These are phyloP conservation scores for Phrynosoma platyrhinos DNA, from an alignment of 2,113 vertebrate genomes.

Conservation along the genomic window DNA sequence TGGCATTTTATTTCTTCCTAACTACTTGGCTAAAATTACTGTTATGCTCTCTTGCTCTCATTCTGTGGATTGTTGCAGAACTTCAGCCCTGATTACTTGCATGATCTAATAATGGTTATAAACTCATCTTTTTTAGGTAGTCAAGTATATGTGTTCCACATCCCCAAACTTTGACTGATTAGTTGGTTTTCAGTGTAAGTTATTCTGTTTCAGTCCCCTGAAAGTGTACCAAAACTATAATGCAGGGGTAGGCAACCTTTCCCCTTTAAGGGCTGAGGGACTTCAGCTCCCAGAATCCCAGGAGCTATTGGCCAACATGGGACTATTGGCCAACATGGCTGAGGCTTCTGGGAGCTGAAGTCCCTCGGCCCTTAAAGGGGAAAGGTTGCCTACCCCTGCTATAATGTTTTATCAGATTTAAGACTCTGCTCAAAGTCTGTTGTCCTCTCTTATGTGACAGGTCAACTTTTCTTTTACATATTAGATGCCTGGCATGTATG, in stretches of 20 bases:
- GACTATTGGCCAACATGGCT: too few relatives aligned
- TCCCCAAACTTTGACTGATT: not conserved
- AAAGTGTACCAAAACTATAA: not conserved
- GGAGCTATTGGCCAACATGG: too few relatives aligned
- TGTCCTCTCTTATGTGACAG: not conserved
- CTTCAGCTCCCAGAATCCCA: too few relatives aligned
- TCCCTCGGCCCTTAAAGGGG: too few relatives aligned
- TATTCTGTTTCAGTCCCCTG: not conserved
- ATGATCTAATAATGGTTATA: not conserved
- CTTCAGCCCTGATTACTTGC: not conserved
- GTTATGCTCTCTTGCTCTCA: not conserved
- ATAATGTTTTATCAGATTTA: not conserved
- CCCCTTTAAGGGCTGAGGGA: too few relatives aligned
- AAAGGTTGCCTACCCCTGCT: too few relatives aligned
- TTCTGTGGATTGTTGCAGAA: not conserved
- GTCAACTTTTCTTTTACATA: not conserved
- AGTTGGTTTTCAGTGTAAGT: not conserved
- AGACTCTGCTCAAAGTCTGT: not conserved
- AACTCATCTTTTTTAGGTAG: not conserved
- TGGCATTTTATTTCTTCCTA: not conserved
- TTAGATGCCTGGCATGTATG: not conserved
- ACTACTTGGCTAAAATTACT: constrained; percentile 6
- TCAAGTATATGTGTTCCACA: not conserved
- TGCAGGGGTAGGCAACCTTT: too few relatives aligned
- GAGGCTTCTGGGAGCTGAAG: too few relatives aligned